Evolutionary conservation across 1,140 invertebrate species (phyloP).

Genomic region (Neodiprion fabricii): DNA sequence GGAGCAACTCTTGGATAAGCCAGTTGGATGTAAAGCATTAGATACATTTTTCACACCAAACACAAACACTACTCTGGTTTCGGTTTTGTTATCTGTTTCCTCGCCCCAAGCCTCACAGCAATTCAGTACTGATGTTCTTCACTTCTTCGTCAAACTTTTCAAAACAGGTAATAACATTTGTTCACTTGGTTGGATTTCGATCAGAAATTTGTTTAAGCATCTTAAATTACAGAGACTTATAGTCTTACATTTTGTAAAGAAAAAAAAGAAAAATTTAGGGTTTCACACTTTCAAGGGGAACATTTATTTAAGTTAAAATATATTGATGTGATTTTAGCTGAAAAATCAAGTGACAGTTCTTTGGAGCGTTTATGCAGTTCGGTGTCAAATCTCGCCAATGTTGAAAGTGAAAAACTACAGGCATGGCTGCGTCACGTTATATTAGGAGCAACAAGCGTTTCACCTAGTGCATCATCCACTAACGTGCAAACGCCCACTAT

Average conservation of each 20-base stretch:
- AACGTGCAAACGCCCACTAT: slow-evolving; percentile 56
- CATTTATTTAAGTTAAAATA: neutral
- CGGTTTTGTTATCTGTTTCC: slow-evolving; percentile 77
- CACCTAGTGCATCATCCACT: slow-evolving; percentile 55
- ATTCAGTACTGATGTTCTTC: slow-evolving; percentile 79
- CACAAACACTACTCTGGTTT: slow-evolving; percentile 69
- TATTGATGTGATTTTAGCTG: slow-evolving; percentile 45
- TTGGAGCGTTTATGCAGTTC: slow-evolving; percentile 75
- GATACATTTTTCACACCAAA: slow-evolving; percentile 77
- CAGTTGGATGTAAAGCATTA: slow-evolving; percentile 79
- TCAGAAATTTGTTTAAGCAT: too few species aligned
- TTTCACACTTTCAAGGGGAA: slow-evolving; percentile 6
- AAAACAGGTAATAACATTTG: slow-evolving; percentile 65
- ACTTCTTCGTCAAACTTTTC: slow-evolving; percentile 83
- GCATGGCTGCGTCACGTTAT: slow-evolving; percentile 75
- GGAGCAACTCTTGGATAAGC: slow-evolving; percentile 82
- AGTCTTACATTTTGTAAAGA: slow-evolving; percentile 35
- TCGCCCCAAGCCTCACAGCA: slow-evolving; percentile 70
- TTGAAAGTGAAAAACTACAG: slow-evolving; percentile 71
- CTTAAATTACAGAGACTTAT: too few species aligned
- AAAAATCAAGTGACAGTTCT: slow-evolving; percentile 66
- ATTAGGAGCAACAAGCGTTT: slow-evolving; percentile 61
- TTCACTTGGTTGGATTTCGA: too few species aligned
- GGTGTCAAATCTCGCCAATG: slow-evolving; percentile 70
- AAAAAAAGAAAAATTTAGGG: slow-evolving; percentile 5